phyloP scores from a whole-genome alignment of 2,113 vertebrate species.

The Rafetus swinhoei region DNA sequence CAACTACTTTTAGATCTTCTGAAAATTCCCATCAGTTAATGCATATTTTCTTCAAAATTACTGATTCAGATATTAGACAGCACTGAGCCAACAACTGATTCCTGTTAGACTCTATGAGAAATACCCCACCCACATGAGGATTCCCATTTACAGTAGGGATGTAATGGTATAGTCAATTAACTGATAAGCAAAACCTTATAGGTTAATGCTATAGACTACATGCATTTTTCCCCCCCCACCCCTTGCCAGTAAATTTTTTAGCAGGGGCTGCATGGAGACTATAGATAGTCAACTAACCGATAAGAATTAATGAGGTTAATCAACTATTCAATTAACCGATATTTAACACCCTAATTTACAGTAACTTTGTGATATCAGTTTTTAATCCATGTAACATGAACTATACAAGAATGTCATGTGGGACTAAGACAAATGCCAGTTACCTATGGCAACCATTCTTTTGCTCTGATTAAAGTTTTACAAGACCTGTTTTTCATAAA shows the following conservation, averaged over 20 bases:
- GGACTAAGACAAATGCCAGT: not conserved
- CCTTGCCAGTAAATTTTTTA: too few relatives aligned
- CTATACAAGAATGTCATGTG: not conserved
- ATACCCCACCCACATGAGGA: not conserved
- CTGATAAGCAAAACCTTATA: too few relatives aligned
- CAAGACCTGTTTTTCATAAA: not conserved
- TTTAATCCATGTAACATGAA: not conserved
- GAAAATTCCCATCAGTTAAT: not conserved
- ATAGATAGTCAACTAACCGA: too few relatives aligned
- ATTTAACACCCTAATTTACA: too few relatives aligned
- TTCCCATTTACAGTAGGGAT: not conserved
- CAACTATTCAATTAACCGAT: too few relatives aligned
- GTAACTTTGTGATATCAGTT: not conserved
- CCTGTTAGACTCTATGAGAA: not conserved
- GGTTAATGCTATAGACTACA: too few relatives aligned
- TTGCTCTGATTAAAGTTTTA: not conserved
- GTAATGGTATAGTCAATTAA: too few relatives aligned
- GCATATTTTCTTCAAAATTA: not conserved
- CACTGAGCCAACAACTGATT: not conserved
- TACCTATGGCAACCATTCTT: not conserved
- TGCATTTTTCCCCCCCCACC: too few relatives aligned
- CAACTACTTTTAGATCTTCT: not conserved
- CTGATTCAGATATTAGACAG: accelerated
- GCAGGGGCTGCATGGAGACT: too few relatives aligned
- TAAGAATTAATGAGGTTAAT: too few relatives aligned